These are phyloP conservation scores for Pygmarrhopalites habei DNA, from an alignment of 1,140 invertebrate species.

Conservation along the genomic window DNA sequence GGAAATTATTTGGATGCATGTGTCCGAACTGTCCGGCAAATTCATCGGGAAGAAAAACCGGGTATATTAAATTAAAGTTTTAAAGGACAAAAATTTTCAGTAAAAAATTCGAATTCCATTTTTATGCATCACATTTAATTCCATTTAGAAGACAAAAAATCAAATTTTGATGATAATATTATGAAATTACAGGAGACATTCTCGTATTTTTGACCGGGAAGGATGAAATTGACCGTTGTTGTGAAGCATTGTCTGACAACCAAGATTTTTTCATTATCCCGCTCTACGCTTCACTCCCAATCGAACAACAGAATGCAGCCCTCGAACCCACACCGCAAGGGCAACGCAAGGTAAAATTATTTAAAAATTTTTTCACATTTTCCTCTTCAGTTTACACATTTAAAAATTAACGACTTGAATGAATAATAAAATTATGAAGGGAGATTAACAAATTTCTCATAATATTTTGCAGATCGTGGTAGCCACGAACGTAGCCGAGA, in stretches of 20 bases:
- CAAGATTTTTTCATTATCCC: constrained; percentile 55
- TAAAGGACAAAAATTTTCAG: too few species aligned
- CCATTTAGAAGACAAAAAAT: constrained; percentile 28
- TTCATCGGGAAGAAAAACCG: constrained; percentile 69
- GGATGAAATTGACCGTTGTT: constrained; percentile 46
- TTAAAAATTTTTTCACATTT: too few species aligned
- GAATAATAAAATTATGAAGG: too few species aligned
- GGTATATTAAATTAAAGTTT: too few species aligned
- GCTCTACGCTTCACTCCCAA: constrained; percentile 72
- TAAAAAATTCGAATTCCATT: too few species aligned
- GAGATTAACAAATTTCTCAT: too few species aligned
- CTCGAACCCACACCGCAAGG: constrained; percentile 61
- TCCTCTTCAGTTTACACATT: too few species aligned
- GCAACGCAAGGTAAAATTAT: constrained; percentile 64
- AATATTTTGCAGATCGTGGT: too few species aligned
- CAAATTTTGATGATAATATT: constrained; percentile 43
- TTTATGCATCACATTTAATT: too few species aligned
- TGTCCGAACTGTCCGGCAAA: constrained; percentile 82
- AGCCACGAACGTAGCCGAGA: too few species aligned
- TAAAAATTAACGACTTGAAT: too few species aligned
- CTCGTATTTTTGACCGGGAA: constrained; percentile 61
- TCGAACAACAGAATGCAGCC: constrained; percentile 68
- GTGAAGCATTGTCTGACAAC: background rate
- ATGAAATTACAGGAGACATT: too few species aligned
- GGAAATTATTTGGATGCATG: constrained; percentile 82